Base-by-base conservation (phyloP, 2,888 invertebrate species). In the Lithosia quadra region DNA sequence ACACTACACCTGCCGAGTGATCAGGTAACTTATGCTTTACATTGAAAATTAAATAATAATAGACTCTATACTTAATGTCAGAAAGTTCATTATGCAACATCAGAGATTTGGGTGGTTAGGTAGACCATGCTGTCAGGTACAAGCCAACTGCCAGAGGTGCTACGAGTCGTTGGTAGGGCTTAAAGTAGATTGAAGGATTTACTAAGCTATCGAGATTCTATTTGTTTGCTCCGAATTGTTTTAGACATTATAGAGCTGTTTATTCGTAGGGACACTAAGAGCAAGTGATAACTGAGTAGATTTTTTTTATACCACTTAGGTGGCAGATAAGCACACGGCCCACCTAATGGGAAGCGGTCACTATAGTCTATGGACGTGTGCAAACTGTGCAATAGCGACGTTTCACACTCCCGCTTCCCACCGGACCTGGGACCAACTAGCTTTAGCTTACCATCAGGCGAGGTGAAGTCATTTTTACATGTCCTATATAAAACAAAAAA, bases 21-120 rank as follows among this genome's bases (percentile, higher is more conserved):
- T 74, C 68, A 79, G 55, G 68, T 68, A 76, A 74, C 71, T 78
- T 78, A 28, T 21, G 15, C 18, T 13, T 5, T 72, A 71, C 62
- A 71, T 33, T 24, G 56, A 13, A 15, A n/a, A 60, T 36, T 28
- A 61, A 24, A 9, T 55, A 15, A 39, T 56, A 61, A 39, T 39
- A 15, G 4, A 67, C 66, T 55, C 33, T 67, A 61, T 56, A 9
- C 0, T 21, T 9, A 28, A 28, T 2, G 11, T 5, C 18, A 28
- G 0, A 61, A 39, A 15, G 39, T 61, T n/a, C n/a, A 28, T 21
- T 39, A 28, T 67, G 24, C 60, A n/a, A 3, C 55, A 43, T 62
- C 21, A 34, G 10, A 8, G 21, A 43, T 55, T 39, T n/a, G 18
- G 15, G 36, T 53, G n/a, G 24, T 2, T 28, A 24, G 53, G 15